Evolutionary conservation across 2,797 vertebrate species (phyloP).

Genomic region (Hippoglossus hippoglossus): DNA sequence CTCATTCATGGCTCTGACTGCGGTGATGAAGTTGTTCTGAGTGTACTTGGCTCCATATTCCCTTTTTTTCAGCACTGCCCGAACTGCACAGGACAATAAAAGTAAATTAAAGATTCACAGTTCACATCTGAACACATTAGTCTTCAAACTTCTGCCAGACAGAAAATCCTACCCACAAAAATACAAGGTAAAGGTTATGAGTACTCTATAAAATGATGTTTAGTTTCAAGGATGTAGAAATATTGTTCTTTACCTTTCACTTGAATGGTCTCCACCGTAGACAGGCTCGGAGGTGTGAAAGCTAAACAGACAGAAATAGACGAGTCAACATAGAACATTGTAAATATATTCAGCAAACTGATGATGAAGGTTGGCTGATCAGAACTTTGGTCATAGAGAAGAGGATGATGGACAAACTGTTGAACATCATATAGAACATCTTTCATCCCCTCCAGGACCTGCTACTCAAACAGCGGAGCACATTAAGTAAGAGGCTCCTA

Average conservation of each 20-base stretch:
- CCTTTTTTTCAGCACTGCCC: slow-evolving; percentile 97
- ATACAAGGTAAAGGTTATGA: too few relatives aligned
- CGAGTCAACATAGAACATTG: not conserved
- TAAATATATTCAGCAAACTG: not conserved
- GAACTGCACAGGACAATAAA: slow-evolving; percentile 81
- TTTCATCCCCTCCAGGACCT: too few relatives aligned
- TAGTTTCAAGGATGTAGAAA: not conserved
- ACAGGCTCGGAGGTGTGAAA: slow-evolving; percentile 71
- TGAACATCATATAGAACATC: too few relatives aligned
- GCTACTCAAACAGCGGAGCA: too few relatives aligned
- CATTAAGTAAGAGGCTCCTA: too few relatives aligned
- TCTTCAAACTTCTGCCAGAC: not conserved
- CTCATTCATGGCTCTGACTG: slow-evolving; percentile 98
- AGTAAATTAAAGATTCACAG: not conserved
- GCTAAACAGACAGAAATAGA: slow-evolving; percentile 37
- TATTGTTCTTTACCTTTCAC: slow-evolving; percentile 90
- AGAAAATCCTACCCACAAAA: not conserved
- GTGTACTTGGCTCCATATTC: slow-evolving; percentile 97
- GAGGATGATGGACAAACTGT: too few relatives aligned
- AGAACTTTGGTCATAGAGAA: too few relatives aligned
- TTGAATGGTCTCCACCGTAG: slow-evolving; percentile 88
- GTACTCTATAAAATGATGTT: too few relatives aligned
- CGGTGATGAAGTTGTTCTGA: slow-evolving; percentile 99
- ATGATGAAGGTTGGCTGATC: too few relatives aligned
- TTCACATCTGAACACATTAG: not conserved